These are phyloP conservation scores for Oreotragus oreotragus DNA, from an alignment of 2,113 vertebrate genomes.

Conservation along the genomic window DNA sequence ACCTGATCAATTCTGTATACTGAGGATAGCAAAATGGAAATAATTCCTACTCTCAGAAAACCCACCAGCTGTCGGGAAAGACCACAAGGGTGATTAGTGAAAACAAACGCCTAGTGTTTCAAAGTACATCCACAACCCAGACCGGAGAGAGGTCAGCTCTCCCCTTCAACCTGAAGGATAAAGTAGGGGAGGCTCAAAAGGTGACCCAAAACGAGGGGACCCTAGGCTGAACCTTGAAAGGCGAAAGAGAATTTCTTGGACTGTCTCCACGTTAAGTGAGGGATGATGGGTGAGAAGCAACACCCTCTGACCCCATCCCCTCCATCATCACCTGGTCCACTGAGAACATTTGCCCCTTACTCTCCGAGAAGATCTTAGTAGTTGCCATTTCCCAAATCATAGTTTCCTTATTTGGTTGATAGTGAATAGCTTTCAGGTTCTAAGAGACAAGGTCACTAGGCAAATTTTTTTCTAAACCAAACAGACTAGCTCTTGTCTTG, in stretches of 20 bases:
- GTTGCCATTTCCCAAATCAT: neutral
- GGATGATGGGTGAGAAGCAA: neutral
- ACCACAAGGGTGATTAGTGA: accelerated
- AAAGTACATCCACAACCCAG: neutral
- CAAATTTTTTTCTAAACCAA: neutral
- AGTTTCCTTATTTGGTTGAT: neutral
- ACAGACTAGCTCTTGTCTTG: neutral
- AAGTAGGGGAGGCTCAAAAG: neutral
- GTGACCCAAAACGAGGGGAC: neutral
- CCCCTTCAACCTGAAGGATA: neutral
- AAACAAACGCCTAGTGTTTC: neutral
- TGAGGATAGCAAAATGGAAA: neutral
- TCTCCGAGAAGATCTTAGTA: neutral
- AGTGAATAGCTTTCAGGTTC: neutral
- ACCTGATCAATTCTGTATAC: accelerated
- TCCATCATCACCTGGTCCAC: neutral
- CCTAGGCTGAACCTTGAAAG: neutral
- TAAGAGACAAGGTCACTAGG: neutral
- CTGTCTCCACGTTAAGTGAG: neutral
- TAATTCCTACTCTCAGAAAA: neutral
- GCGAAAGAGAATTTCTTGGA: neutral
- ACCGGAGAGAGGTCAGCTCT: neutral
- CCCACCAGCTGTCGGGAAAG: neutral
- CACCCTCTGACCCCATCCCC: neutral
- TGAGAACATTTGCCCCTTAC: neutral